Base-by-base conservation (phyloP, 2,113 vertebrate genomes). In the Heliornis fulica region DNA sequence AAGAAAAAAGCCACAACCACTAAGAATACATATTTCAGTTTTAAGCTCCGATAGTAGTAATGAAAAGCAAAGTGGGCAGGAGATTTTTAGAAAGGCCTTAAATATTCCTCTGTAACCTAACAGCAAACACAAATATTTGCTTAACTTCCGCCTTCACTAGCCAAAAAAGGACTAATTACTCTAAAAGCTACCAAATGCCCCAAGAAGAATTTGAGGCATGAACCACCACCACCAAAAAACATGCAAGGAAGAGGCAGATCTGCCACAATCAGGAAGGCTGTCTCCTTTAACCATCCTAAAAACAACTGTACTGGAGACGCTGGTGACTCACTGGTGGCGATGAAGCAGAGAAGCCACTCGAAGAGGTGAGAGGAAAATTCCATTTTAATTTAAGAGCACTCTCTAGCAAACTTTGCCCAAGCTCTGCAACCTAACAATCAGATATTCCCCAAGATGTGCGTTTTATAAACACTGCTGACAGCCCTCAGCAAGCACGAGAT, bases 311-410 rank as follows among this genome's bases (percentile, higher is more conserved):
- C 94, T 84, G 80, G 78, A 60, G 89, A 94, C 5, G 1, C 93
- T 31, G 71, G 91, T 95, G 95, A 96, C 89, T 97, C 94, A 96
- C 10, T 17, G 76, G 28, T 16, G 84, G 89, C 0, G 2, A 82
- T 10, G 72, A 83, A 91, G 91, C 74, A 91, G 81, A 93, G 82
- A 94, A 96, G 86, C 78, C 82, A 81, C 94, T 87, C 56, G 69
- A 78, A 88, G 87, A 94, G 75, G 94, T 57, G 87, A 93, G 75
- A 87, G 91, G 94, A 97, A 97, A 96, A 95, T 91, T 96, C 95
- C 95, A 51, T 72, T 69, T 85, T 87, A 36, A 96, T 95, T 95
- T 61, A 43, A 89, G 77, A 87, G 90, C 11, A 9, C 94, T 91
- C 92, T 93, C 89, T 50, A 94, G 84, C 84, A 94, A 97, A 64